Evolutionary conservation across 2,797 vertebrate genomes (phyloP).

Genomic region (Sebastes elongatus): DNA sequence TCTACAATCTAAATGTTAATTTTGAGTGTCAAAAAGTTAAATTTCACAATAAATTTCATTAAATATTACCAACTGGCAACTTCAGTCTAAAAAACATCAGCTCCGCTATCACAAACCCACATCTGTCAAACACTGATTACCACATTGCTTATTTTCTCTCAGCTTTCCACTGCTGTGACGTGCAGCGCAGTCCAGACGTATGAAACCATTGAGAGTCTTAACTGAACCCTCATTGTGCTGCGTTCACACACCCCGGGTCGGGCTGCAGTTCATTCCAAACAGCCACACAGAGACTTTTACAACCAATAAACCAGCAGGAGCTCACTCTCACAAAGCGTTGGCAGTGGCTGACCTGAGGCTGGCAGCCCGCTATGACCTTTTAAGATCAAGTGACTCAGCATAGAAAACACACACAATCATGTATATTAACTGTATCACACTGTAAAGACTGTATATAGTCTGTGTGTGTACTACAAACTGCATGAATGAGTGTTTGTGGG

Average conservation of each 20-base stretch:
- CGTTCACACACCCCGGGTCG: slow-evolving; percentile 6
- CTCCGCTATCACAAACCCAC: slow-evolving; percentile 24
- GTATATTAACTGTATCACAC: not conserved
- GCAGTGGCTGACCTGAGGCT: not conserved
- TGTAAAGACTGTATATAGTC: not conserved
- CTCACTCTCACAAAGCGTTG: not conserved
- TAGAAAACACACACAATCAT: not conserved
- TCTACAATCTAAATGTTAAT: not conserved
- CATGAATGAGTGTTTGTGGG: not conserved
- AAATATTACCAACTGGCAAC: not conserved
- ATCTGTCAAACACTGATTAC: slow-evolving; percentile 23
- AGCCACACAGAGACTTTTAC: slow-evolving; percentile 30
- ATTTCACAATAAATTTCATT: not conserved
- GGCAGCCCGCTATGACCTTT: not conserved
- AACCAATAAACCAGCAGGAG: slow-evolving; percentile 20
- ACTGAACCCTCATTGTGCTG: slow-evolving; percentile 63
- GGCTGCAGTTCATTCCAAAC: slow-evolving; percentile 11
- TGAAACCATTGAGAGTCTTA: not conserved
- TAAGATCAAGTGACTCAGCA: not conserved
- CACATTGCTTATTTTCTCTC: slow-evolving; percentile 43
- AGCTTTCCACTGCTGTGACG: slow-evolving; percentile 39
- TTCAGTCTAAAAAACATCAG: slow-evolving; percentile 4
- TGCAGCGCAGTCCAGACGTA: slow-evolving; percentile 8
- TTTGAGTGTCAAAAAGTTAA: not conserved
- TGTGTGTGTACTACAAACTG: not conserved